Base-by-base conservation (phyloP, 2,888 invertebrate species). In the Plemyria rubiginata region DNA sequence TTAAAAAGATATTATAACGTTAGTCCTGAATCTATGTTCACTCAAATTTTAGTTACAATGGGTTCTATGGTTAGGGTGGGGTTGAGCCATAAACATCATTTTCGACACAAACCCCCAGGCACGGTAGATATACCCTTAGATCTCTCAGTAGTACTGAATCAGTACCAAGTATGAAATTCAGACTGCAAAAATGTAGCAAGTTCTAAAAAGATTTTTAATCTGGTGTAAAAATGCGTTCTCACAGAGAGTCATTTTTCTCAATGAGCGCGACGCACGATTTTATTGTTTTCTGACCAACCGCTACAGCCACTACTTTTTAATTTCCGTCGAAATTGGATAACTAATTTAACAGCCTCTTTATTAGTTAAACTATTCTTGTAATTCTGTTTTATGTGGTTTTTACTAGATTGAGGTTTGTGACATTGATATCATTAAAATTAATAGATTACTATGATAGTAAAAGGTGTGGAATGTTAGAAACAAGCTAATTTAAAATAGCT, bases 241-340 rank as follows among this genome's bases (percentile, higher is more conserved):
- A 91, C 90, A 86, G 79, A 16, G 72, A 73, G 78, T 84, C 89
- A 92, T 92, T 86, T 88, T 90, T 91, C 88, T 90, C 92, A 92
- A 92, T 92, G 88, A 92, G 62, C 81, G 62, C 81, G 83, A 82
- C 77, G 80, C 71, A 88, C 84, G 89, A 65, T 90, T 92, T 92
- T 91, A 92, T 91, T 91, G 90, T 92, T 92, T 91, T 86, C 84
- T 74, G 80, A 80, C 82, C 84, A 85, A 87, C 84, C 78, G 84
- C 76, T 86, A 65, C 50, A 61, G 62, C 41, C 40, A 74, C 82
- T 78, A 74, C 82, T 79, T 81, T 79, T 75, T 74, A 78, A 77
- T 78, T 80, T 78, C 75, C 71, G 60, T 66, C 73, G 59, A 84
- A 84, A 82, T 78, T 75, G 73, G 80, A 78, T 87, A 88, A 90